A percentile compares a stretch with the other conserved stretches of the same genome.
Conservation (phyloP, 2,888 invertebrate genomes). For the Dendrolimus pini region DNA sequence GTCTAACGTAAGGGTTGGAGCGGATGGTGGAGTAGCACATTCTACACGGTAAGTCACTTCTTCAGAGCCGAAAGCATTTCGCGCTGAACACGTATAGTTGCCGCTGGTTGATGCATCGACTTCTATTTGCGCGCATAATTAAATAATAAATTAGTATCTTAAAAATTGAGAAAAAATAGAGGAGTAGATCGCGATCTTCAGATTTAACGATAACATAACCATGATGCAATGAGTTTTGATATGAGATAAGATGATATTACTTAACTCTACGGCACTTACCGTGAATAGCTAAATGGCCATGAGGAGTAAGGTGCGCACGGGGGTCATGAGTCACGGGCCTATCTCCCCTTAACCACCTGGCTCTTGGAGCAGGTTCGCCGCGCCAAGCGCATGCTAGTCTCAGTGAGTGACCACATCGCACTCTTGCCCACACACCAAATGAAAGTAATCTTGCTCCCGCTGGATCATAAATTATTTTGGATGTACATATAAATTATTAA, state of each 20-base stretch:
- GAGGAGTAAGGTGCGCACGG: constrained; percentile 81
- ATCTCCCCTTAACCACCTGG: constrained; percentile 84
- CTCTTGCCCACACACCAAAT: constrained; percentile 84
- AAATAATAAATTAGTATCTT: background rate
- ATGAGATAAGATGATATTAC: too few relatives aligned
- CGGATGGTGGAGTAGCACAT: constrained; percentile 84
- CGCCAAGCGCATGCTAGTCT: constrained; percentile 84
- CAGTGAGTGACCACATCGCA: constrained; percentile 81
- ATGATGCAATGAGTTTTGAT: too few relatives aligned
- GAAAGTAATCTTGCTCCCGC: constrained; percentile 90
- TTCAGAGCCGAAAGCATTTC: constrained; percentile 89
- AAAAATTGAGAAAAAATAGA: too few relatives aligned
- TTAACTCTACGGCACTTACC: constrained; percentile 61
- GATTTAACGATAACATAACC: too few relatives aligned
- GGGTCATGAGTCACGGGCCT: constrained; percentile 84
- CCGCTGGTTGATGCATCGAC: constrained; percentile 84
- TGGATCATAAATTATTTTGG: constrained; percentile 26
- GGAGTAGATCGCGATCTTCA: too few relatives aligned
- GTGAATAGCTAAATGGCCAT: constrained; percentile 83
- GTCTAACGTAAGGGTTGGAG: constrained; percentile 81
- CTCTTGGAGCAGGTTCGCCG: constrained; percentile 86
- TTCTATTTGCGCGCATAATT: constrained; percentile 56
- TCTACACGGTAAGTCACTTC: constrained; percentile 87
- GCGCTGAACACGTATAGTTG: constrained; percentile 89
- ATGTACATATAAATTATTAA: too few relatives aligned